Evolutionary conservation across 2,797 vertebrate genomes (phyloP), one percentile per base, ranked within the genome.

Genomic region (Parambassis ranga): DNA sequence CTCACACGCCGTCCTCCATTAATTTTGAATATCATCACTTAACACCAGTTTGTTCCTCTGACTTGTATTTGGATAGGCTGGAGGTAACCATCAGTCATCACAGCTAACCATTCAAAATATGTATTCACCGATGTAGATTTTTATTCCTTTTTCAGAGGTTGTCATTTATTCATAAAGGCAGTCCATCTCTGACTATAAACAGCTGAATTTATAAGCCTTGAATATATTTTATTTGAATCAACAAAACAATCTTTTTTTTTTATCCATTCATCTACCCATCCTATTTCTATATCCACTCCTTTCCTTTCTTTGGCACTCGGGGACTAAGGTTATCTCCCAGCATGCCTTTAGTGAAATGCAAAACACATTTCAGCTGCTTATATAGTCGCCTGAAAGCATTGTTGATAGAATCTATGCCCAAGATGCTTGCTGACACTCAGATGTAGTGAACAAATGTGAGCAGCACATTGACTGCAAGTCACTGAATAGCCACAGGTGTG

Each of bases 121-220:
- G 10, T 0, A 14, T 36, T 18, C n/a, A 46, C 4, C 14, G n/a
- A 26, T 42, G 26, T 32, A 15, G 33, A 26, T 62, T 53, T 65
- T 23, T 30, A 30, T 55, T 15, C 2, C 16, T 32, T 8, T 36
- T 18, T 32, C 13, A 19, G 32, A 36, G 26, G n/a, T 37, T 50
- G 27, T 42, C 42, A 59, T 58, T 48, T 39, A 55, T 64, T 64
- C 31, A 47, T 10, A 16, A 26, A 52, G 19, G 15, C 16, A 10
- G 4, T 37, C 35, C 7, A 0, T 18, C 8, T 59, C 18, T 7
- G 19, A n/a, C 51, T 27, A n/a, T 44, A 42, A 69, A 55, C 19
- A 59, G 35, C 36, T 22, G 18, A 60, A 30, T 28, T 27, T 11
- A 61, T 47, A 20, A 61, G 53, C 18, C 42, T 14, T 28, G 0